Evolutionary conservation across 2,797 vertebrate genomes (phyloP).

Genomic region (Vipera ursinii): DNA sequence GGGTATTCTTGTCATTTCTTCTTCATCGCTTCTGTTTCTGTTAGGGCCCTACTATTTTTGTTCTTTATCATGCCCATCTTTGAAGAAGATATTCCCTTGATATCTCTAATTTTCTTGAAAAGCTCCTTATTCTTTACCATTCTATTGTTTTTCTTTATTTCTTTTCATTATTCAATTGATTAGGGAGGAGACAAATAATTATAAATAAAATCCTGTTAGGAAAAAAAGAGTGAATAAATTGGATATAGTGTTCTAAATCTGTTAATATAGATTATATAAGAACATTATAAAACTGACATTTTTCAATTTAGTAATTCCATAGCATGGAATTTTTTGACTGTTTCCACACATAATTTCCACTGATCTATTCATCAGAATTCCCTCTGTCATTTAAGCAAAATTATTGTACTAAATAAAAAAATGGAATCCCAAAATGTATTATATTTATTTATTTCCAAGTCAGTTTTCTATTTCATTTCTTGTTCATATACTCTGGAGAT

Average conservation of each 20-base stretch:
- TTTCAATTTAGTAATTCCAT: background rate
- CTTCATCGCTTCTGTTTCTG: no score
- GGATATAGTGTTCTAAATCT: background rate
- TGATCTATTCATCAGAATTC: background rate
- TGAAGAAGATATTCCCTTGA: no score
- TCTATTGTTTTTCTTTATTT: no score
- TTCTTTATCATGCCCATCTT: no score
- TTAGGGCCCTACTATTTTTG: no score
- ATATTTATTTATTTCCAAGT: background rate
- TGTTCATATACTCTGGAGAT: background rate
- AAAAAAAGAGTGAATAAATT: background rate
- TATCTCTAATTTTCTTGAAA: no score
- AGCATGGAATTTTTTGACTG: background rate
- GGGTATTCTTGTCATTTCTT: no score
- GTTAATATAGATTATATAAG: background rate
- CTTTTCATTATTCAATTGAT: no score
- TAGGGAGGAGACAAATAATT: no score
- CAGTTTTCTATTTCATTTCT: background rate
- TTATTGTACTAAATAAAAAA: background rate
- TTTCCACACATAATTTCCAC: background rate
- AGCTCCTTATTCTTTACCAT: no score
- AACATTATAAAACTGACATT: background rate
- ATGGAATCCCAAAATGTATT: background rate
- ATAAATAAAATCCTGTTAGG: background rate
- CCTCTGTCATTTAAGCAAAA: no score